Evolutionary conservation across 2,113 vertebrate species (phyloP).

Genomic region (Myocastor coypus): DNA sequence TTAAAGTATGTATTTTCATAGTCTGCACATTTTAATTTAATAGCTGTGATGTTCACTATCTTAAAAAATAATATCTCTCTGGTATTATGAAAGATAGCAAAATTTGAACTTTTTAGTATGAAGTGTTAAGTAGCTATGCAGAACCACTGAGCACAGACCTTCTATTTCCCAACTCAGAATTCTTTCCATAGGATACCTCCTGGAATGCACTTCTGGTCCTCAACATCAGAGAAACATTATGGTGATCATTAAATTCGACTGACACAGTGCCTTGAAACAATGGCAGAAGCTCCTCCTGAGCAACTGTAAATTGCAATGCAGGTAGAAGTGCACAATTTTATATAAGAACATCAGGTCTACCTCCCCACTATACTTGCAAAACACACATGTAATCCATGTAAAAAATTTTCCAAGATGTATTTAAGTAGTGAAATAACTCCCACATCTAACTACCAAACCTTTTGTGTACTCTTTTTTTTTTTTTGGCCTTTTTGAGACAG

Average conservation of each 20-base stretch:
- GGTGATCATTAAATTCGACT: constrained; percentile 73
- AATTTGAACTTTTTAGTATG: constrained; percentile 67
- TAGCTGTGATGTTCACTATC: constrained; percentile 40
- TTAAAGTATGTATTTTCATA: background rate
- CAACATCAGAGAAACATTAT: constrained; percentile 59
- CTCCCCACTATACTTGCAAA: constrained; percentile 46
- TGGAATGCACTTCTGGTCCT: constrained; percentile 55
- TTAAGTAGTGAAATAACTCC: constrained; percentile 15
- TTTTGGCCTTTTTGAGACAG: too few species aligned
- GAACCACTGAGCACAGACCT: constrained; percentile 53
- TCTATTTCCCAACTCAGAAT: constrained; percentile 54
- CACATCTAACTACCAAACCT: background rate
- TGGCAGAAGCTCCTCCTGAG: constrained; percentile 26
- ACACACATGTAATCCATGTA: constrained; percentile 55
- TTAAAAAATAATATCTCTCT: constrained; percentile 32
- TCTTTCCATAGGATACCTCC: constrained; percentile 37
- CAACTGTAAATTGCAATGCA: constrained; percentile 52
- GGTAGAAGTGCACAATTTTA: constrained; percentile 59
- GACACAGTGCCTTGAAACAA: constrained; percentile 73
- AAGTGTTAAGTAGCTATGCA: constrained; percentile 68
- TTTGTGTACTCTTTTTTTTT: constrained; percentile 43
- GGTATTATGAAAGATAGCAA: constrained; percentile 44
- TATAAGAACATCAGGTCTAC: constrained; percentile 39
- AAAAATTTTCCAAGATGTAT: constrained; percentile 13
- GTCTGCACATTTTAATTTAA: constrained; percentile 44